Percentiles rank a stretch among this genome's conserved stretches.
Evolutionary conservation across 2,797 vertebrate genomes (phyloP).

Genomic region (Sciurus vulgaris): DNA sequence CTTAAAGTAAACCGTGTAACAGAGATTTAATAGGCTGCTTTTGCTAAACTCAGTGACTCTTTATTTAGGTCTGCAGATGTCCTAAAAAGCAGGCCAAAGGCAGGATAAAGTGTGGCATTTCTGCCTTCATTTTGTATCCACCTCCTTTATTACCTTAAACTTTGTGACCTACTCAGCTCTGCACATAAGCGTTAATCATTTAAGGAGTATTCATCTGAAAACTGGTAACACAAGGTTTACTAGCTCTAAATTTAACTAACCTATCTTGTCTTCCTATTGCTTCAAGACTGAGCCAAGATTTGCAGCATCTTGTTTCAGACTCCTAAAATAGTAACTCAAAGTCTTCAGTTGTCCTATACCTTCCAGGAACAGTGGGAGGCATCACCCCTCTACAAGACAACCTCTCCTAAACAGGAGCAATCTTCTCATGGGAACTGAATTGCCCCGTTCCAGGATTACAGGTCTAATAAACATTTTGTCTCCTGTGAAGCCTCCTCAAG

Average conservation of each 20-base stretch:
- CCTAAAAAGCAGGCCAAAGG: background rate
- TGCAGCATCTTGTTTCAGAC: background rate
- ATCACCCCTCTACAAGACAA: background rate
- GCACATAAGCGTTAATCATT: background rate
- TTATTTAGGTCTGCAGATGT: background rate
- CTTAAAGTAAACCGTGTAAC: conserved; percentile 13
- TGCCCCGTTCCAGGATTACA: background rate
- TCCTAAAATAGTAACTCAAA: background rate
- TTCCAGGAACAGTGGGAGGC: background rate
- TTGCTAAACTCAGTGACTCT: background rate
- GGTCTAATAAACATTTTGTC: background rate
- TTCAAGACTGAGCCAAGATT: background rate
- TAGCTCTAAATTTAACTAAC: background rate
- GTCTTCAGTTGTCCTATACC: background rate
- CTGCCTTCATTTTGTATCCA: background rate
- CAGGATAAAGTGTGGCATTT: background rate
- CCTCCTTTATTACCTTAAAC: background rate
- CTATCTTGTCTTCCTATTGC: background rate
- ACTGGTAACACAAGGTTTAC: no score
- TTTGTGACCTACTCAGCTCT: background rate
- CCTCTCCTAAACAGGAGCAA: background rate
- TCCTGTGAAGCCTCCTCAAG: background rate
- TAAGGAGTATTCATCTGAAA: background rate
- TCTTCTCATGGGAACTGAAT: background rate
- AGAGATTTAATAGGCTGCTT: background rate